Conservation (phyloP, 2,113 vertebrate species). For the zebrafish (Danio rerio) region GRCz12tu NC_133191.1:37808001-37808500, state of each 20-base stretch:
- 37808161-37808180: background rate
- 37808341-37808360: conserved; percentile 36
- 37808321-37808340: conserved; percentile 28
- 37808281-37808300: conserved; percentile 38
- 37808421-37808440: conserved; percentile 64
- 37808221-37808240: background rate
- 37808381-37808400: conserved; percentile 51
- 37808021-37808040: no score
- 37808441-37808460: conserved; percentile 62
- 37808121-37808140: no score
- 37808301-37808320: conserved; percentile 18
- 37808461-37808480: conserved; percentile 63
- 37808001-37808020: no score
- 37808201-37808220: background rate
- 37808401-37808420: conserved; percentile 62
- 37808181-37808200: background rate
- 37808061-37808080: no score
- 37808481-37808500: conserved; percentile 62
- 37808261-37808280: conserved; percentile 39
- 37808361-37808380: conserved; percentile 62
- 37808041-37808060: no score
- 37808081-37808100: no score
- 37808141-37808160: background rate
- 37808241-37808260: conserved; percentile 45
- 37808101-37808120: no score